These are phyloP conservation scores for Sceloporus tristichus DNA, from an alignment of 2,113 vertebrate species.

Conservation along the genomic window DNA sequence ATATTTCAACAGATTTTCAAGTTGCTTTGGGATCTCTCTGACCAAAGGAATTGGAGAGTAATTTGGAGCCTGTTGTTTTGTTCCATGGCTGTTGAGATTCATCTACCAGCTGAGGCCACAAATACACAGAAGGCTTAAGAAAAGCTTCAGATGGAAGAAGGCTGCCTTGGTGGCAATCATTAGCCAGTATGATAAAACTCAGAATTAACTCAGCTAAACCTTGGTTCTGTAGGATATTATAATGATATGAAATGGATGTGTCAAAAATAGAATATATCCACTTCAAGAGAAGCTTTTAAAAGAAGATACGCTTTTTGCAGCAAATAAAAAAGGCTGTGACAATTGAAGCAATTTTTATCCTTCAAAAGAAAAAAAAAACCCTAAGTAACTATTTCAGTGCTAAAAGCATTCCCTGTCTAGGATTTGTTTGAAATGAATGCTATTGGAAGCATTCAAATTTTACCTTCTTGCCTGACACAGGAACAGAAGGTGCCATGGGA, in stretches of 20 bases:
- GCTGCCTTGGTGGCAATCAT: conserved; percentile 43
- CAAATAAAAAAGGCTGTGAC: conserved; percentile 54
- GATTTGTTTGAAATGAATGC: not conserved
- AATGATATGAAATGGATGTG: conserved; percentile 60
- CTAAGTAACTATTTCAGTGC: conserved; percentile 35
- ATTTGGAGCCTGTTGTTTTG: conserved; percentile 27
- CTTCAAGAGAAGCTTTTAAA: conserved; percentile 61
- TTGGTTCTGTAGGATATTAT: conserved; percentile 50
- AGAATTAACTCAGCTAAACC: conserved; percentile 22
- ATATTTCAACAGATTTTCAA: not conserved
- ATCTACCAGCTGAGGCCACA: conserved; percentile 49
- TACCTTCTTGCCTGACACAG: not conserved
- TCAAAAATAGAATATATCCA: conserved; percentile 68
- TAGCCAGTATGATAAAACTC: conserved; percentile 28
- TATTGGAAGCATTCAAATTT: conserved; percentile 3
- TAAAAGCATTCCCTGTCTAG: conserved; percentile 36
- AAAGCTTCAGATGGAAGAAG: conserved; percentile 36
- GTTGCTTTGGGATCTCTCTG: not conserved
- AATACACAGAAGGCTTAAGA: conserved; percentile 43
- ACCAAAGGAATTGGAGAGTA: not conserved
- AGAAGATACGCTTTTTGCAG: conserved; percentile 49
- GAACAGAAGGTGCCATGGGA: too few relatives aligned
- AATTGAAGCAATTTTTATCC: conserved; percentile 47
- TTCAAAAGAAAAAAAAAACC: conserved; percentile 38
- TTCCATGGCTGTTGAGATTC: not conserved